Base-by-base conservation (phyloP, 2,797 vertebrate species). In the Delichon dasypus region DNA sequence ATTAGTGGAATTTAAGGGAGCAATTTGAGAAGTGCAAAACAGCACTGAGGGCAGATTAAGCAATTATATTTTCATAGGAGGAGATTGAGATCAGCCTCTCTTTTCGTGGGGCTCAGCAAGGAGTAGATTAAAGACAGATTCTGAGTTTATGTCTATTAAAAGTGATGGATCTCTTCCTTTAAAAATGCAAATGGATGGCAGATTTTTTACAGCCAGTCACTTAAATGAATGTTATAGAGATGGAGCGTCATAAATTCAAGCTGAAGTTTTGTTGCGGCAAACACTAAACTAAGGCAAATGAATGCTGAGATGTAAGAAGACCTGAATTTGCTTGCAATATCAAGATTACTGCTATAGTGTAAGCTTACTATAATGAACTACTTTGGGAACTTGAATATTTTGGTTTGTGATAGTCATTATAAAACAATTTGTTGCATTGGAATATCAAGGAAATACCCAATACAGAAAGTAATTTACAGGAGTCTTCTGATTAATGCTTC, bases 1-100 rank as follows among this genome's bases (percentile, higher is more conserved):
- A 27, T 89, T 93, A 88, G 68, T 25, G 54, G 91, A 85, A 96
- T 92, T 95, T 79, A 92, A 85, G 61, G 58, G 60, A 91, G 60
- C 83, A 76, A 84, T 94, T 88, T 88, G 83, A 66, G 66, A 86
- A 91, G 55, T 61, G 61, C 76, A 79, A 92, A 95, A 32, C 48
- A 85, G 71, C 38, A 32, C 48, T 44, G n/a, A 84, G 67, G 50
- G 71, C 3, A 21, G 67, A 79, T 95, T 71, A 85, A 89, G 57
- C 76, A 93, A 76, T 92, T 96, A 47, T 23, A 32, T 88, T 93
- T 88, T 86, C 55, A 11, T 47, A 62, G 71, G 44, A 75, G 53
- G 50, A 87, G 72, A 82, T 45, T 64, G 74, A 92, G 66, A 93
- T 84, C 10, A 20, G 18, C 47, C 47, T 44, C 17, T 72, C 73